Evolutionary conservation across 2,888 invertebrate species (phyloP).

Genomic region (Apamea sordens): DNA sequence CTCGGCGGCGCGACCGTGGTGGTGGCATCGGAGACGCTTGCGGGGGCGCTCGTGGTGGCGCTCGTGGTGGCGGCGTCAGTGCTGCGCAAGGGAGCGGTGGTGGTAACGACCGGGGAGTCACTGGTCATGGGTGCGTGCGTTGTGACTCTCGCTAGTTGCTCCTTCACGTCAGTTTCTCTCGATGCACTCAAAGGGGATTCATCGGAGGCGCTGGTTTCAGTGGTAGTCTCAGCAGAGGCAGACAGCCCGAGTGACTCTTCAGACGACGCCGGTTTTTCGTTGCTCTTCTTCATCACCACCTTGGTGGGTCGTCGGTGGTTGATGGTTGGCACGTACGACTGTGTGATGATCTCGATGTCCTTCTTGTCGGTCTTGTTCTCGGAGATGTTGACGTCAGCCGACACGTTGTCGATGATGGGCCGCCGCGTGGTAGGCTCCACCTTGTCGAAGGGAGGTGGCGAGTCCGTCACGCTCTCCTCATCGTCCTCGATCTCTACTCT

Average conservation of each 20-base stretch:
- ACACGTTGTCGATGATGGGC: conserved; percentile 86
- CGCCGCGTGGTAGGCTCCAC: conserved; percentile 84
- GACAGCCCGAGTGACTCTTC: conserved; percentile 61
- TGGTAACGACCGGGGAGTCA: conserved; percentile 16
- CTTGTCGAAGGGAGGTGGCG: conserved; percentile 82
- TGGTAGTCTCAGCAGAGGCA: conserved; percentile 67
- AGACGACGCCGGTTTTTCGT: conserved; percentile 70
- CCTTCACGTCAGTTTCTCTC: conserved; percentile 22
- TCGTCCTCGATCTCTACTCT: conserved; percentile 86
- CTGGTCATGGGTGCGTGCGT: conserved; percentile 7
- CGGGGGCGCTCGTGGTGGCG: background rate
- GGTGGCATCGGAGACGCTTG: background rate
- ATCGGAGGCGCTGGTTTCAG: conserved; percentile 61
- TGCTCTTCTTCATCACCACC: conserved; percentile 81
- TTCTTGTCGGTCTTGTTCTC: conserved; percentile 78
- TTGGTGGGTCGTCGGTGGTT: conserved; percentile 84
- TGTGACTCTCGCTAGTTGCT: conserved; percentile 2
- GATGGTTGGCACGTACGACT: conserved; percentile 84
- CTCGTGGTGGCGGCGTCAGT: conserved; percentile 3
- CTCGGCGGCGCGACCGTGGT: conserved; percentile 3
- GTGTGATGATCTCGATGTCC: conserved; percentile 86
- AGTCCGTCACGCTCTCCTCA: conserved; percentile 83
- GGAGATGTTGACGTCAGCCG: conserved; percentile 74
- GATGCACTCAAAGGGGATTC: conserved; percentile 55
- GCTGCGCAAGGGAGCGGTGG: background rate